phyloP scores from a whole-genome alignment of 92 coral and sea anemone genomes.

The Porites rus region DNA sequence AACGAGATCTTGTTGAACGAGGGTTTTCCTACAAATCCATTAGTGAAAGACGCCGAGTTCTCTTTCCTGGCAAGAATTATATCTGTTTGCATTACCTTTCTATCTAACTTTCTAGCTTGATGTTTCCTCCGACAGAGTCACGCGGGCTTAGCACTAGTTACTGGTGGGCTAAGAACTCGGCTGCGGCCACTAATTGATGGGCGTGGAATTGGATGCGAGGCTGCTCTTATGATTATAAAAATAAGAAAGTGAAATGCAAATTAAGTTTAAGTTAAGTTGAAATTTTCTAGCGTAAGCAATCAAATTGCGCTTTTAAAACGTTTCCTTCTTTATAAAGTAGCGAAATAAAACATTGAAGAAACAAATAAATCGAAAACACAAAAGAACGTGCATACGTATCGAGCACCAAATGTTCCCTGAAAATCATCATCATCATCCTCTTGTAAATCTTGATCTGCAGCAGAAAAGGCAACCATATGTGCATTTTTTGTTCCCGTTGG shows the following conservation, averaged over 20 bases:
- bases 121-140: no score
- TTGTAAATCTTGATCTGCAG: neutral
- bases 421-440: neutral
- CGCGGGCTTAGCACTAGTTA: neutral
- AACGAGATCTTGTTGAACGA: no score
- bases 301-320: neutral
- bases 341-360: neutral
- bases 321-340: neutral
- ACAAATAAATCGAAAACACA: neutral
- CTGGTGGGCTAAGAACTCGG: neutral
- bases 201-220: slow-evolving; percentile 2
- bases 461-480: neutral
- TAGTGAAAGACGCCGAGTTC: no score
- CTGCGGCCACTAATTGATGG: neutral
- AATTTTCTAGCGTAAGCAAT: no score
- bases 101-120: no score
- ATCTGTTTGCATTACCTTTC: no score
- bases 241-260: neutral
- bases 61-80: no score
- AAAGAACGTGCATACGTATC: neutral
- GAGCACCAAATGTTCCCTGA: slow-evolving; percentile 3
- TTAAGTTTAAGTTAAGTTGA: no score
- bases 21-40: no score
- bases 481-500: neutral
- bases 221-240: neutral